phyloP scores from a whole-genome alignment of 2,888 invertebrate species.

The Myopa testacea region DNA sequence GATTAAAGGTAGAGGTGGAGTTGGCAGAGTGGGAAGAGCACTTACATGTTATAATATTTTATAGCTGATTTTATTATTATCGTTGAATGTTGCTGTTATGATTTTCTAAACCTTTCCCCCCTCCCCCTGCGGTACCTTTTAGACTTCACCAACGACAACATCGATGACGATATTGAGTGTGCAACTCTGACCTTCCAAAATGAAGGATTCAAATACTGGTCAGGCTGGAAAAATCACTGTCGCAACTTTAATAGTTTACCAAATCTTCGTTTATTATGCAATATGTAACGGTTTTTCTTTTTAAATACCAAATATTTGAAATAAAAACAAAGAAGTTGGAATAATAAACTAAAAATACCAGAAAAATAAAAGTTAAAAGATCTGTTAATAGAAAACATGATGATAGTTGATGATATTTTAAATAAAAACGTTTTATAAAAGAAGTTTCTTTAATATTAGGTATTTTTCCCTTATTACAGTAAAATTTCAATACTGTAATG shows the following conservation, averaged over 20 bases:
- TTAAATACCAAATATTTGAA: no score
- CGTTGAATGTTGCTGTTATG: no score
- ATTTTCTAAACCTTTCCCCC: no score
- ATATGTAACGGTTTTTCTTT: neutral
- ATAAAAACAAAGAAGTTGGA: no score
- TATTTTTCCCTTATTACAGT: no score
- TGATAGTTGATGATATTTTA: no score
- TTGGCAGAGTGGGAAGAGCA: neutral
- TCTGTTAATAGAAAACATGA: no score
- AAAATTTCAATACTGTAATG: no score
- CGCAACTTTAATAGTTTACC: conserved; percentile 57
- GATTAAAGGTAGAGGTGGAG: neutral
- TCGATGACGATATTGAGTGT: conserved; percentile 76
- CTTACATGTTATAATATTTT: neutral
- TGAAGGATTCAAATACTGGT: conserved; percentile 71
- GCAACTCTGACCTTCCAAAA: conserved; percentile 74
- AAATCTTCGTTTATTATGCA: conserved; percentile 57
- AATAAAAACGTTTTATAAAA: no score
- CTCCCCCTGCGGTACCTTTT: conserved; percentile 42
- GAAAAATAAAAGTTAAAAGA: no score
- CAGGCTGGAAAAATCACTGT: conserved; percentile 60
- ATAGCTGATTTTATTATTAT: neutral
- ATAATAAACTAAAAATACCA: no score
- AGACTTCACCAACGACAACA: conserved; percentile 76
- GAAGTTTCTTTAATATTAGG: no score